These are phyloP conservation scores for Equus quagga DNA, from an alignment of 2,113 vertebrate genomes.

Conservation along the genomic window DNA sequence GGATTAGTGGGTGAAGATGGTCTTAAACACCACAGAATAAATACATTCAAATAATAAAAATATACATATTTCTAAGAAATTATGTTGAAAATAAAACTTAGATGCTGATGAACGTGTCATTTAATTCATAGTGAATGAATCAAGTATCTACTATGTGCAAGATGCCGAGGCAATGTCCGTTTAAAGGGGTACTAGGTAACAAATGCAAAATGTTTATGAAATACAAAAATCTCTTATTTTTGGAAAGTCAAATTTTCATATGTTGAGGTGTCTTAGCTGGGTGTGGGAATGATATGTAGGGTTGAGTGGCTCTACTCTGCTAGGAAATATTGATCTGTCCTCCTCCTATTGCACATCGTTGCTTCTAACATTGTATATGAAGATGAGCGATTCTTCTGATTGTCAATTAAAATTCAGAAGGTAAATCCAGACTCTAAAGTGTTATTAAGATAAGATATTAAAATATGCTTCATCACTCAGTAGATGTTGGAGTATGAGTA, in stretches of 20 bases:
- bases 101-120: neutral
- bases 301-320: neutral
- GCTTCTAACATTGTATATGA: neutral
- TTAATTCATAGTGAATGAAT: neutral
- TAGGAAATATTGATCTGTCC: constrained; percentile 15
- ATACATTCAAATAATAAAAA: neutral
- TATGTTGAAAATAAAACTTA: neutral
- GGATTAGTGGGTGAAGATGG: neutral
- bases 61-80: neutral
- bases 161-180: neutral
- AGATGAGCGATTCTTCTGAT: neutral
- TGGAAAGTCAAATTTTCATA: neutral
- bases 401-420: constrained; percentile 40
- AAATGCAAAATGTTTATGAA: neutral
- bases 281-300: neutral
- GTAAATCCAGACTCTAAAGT: neutral
- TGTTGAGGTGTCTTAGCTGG: neutral
- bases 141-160: neutral
- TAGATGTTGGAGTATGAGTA: constrained; percentile 6
- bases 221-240: neutral
- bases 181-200: neutral
- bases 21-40: neutral
- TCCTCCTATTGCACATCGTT: neutral
- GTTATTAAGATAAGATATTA: constrained; percentile 8
- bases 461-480: neutral